Conservation (phyloP, 2,888 invertebrate species). For the Protodeltote pygarga region DNA sequence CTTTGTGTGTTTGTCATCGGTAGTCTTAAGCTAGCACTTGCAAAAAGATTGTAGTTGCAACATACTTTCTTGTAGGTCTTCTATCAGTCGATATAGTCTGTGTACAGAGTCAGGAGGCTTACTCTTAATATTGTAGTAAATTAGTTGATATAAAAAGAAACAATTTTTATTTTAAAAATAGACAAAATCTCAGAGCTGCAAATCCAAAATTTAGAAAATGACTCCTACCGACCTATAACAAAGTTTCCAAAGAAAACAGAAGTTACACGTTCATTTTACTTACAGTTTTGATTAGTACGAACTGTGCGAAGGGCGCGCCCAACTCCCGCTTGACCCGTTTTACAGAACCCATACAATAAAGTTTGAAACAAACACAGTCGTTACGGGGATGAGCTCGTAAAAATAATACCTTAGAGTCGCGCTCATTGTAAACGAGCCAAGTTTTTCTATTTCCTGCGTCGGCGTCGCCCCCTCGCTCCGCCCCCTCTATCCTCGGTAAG, state of each 20-base stretch:
- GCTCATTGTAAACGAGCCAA: constrained; percentile 68
- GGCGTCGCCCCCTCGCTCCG: background rate
- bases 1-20: no score
- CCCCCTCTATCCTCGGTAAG: constrained; percentile 1
- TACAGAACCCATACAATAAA: constrained; percentile 48
- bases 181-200: no score
- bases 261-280: constrained; percentile 23
- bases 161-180: no score
- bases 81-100: no score
- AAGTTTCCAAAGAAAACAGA: constrained; percentile 16
- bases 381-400: constrained; percentile 56
- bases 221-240: constrained; percentile 7
- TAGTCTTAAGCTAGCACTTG: no score
- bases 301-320: constrained; percentile 9
- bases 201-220: no score
- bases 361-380: constrained; percentile 59
- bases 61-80: no score
- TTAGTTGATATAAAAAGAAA: no score
- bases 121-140: no score
- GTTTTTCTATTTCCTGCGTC: constrained; percentile 70
- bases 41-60: no score
- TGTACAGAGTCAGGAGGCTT: no score
- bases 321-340: constrained; percentile 50
- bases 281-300: constrained; percentile 37
- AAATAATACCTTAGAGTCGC: constrained; percentile 56